Percentiles rank a stretch among this genome's conserved stretches.
Conservation (phyloP, 1,140 invertebrate species). For the Asbolus verrucosus region DNA sequence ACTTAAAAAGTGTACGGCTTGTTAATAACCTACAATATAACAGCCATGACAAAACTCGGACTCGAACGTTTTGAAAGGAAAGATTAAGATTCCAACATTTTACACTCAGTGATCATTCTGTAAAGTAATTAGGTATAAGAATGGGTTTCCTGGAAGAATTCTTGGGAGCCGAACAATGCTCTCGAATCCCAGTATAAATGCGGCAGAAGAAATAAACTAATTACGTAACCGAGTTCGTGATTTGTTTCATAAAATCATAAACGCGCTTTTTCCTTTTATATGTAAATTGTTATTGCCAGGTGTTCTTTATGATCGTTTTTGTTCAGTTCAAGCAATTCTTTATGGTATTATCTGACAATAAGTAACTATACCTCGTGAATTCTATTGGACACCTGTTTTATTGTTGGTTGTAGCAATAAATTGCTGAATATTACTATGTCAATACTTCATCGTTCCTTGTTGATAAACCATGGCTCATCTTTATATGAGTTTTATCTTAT, state of each 20-base stretch:
- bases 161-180: constrained; percentile 15
- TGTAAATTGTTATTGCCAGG: constrained; percentile 9
- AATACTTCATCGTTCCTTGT: too few species aligned
- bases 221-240: constrained; percentile 7
- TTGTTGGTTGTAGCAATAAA: background rate
- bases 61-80: constrained; percentile 26
- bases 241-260: constrained; percentile 33
- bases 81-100: constrained; percentile 30
- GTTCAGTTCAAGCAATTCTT: too few species aligned
- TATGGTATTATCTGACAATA: too few species aligned
- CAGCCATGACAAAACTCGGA: background rate
- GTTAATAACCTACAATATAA: constrained; percentile 29
- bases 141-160: constrained; percentile 24
- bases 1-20: constrained; percentile 15
- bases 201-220: constrained; percentile 10
- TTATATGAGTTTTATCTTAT: too few species aligned
- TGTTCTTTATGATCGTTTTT: constrained; percentile 22
- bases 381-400: constrained; percentile 14
- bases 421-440: too few species aligned
- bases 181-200: background rate
- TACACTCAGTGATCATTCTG: constrained; percentile 17
- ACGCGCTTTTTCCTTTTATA: constrained; percentile 2
- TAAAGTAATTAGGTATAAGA: constrained; percentile 32
- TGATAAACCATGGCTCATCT: too few species aligned
- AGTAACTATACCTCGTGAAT: too few species aligned